Evolutionary conservation across 2,113 vertebrate species (phyloP), one percentile per base, ranked within the genome.

Genomic region (Tiliqua scincoides): DNA sequence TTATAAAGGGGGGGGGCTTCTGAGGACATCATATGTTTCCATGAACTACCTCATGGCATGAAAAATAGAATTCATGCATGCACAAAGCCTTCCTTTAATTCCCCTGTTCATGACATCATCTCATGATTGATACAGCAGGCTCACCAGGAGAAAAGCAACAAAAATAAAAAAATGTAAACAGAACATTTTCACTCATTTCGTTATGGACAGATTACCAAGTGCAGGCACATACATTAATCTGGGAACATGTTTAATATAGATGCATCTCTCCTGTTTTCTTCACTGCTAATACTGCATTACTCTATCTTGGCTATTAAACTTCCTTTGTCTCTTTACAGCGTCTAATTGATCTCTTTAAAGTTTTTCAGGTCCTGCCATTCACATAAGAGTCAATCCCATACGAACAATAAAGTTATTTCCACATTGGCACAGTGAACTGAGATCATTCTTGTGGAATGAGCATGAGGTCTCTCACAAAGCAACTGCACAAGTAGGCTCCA

Each of bases 231-330:
- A 86, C 32, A 74, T 12, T 17, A 40, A 25, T 15, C 91, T 86
- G 74, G n/a, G 92, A 91, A 80, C 70, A 52, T 57, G 79, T 48
- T 87, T 77, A 82, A 82, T 77, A 82, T 2, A 75, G 79, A 85
- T 79, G 87, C 88, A 25, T 63, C 37, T 40, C 21, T 30, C 57
- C 15, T 54, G 62, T 70, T 59, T 88, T 79, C 40, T 30, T 11
- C n/a, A 15, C 54, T 85, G 12, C 63, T 70, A 86, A 4, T 87
- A 52, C 12, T 27, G 72, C 27, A 74, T 52, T 17, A 48, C 25
- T 30, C 43, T 4, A 74, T 27, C 21, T 73, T 73, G 10, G 37
- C 37, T 43, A 18, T 40, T 73, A 43, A 25, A 20, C 9, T 73
- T 27, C 8, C 30, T 73, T 73, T 35, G 3, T 43, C 21, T 20